phyloP scores from a whole-genome alignment of 2,888 invertebrate genomes.

The Thereva unica region DNA sequence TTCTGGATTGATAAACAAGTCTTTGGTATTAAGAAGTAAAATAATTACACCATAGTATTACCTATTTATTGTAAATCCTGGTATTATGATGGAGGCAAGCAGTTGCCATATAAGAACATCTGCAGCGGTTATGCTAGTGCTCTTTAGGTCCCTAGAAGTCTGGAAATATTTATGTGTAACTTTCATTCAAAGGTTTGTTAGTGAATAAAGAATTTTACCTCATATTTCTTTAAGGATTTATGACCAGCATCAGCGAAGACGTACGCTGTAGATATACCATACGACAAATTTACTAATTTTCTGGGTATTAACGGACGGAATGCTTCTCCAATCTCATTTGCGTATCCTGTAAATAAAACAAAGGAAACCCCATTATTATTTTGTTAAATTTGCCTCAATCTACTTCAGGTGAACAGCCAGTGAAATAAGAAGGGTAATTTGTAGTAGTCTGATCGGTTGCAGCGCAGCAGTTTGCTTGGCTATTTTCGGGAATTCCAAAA shows the following conservation, averaged over 20 bases:
- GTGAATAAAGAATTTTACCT: slow-evolving; percentile 57
- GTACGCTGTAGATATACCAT: slow-evolving; percentile 81
- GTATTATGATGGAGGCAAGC: slow-evolving; percentile 75
- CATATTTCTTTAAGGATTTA: slow-evolving; percentile 69
- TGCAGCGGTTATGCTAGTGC: slow-evolving; percentile 61
- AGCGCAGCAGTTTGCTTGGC: too few relatives aligned
- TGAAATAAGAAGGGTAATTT: too few relatives aligned
- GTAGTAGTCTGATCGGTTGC: too few relatives aligned
- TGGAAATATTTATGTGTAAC: background rate
- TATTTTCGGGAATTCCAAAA: too few relatives aligned
- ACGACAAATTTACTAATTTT: slow-evolving; percentile 72
- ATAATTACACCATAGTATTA: slow-evolving; percentile 29
- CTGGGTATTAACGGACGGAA: slow-evolving; percentile 78
- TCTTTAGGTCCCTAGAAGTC: slow-evolving; percentile 31
- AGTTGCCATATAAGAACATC: slow-evolving; percentile 94
- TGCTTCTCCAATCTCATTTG: slow-evolving; percentile 95
- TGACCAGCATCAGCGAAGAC: slow-evolving; percentile 85
- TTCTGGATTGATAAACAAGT: slow-evolving; percentile 58
- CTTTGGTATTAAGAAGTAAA: background rate
- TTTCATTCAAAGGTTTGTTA: background rate
- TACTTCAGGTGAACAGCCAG: too few relatives aligned
- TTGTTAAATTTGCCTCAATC: too few relatives aligned
- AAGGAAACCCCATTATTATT: background rate
- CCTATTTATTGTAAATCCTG: slow-evolving; percentile 90
- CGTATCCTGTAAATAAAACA: slow-evolving; percentile 75